Base-by-base conservation (phyloP, 1,140 invertebrate genomes). In the Schlechtendalia chinensis region DNA sequence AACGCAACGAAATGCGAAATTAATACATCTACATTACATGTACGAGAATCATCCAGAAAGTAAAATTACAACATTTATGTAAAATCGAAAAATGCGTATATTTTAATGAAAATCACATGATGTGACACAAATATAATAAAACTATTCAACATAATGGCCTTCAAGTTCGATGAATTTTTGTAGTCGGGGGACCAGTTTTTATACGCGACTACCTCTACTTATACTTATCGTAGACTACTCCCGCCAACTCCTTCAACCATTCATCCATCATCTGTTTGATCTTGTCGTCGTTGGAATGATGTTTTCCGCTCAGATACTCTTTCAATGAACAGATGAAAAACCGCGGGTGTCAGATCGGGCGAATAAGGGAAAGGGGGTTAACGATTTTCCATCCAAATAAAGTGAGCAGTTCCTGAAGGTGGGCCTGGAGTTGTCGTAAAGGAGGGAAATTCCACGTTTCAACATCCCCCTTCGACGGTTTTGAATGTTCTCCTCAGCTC, bases 341-440 rank as follows among this genome's bases (percentile, higher is more conserved):
- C 83, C 32, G 82, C 83, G 12, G 85, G 83, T 27, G 85, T 83
- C 16, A 86, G 81, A 80, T 87, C 83, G 1, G 77, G 81, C 12
- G 75, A 82, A 74, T 85, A 85, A 12, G 84, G 81, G 85, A n/a
- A n/a, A n/a, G 83, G 79, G 86, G 84, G 22, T 81, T 54, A 19
- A 87, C 82, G 63, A 83, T 80, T 80, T 86, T 84, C 83, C 83
- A 86, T 74, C 82, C 83, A 45, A 85, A 83, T 47, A 45, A 53
- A 27, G 22, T 58, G 74, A 83, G 77, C 27, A 82, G 63, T 1
- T 81, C 65, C 39, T 82, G 59, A 29, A 83, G 80, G 86, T 84
- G 24, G 83, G 84, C 54, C 82, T 82, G n/a, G 85, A 83, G 74
- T 86, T 87, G 83, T 86, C 86, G 81, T 86, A 83, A 29, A 83